Conservation (phyloP, 2,888 invertebrate species). For the Pandemis heparana region DNA sequence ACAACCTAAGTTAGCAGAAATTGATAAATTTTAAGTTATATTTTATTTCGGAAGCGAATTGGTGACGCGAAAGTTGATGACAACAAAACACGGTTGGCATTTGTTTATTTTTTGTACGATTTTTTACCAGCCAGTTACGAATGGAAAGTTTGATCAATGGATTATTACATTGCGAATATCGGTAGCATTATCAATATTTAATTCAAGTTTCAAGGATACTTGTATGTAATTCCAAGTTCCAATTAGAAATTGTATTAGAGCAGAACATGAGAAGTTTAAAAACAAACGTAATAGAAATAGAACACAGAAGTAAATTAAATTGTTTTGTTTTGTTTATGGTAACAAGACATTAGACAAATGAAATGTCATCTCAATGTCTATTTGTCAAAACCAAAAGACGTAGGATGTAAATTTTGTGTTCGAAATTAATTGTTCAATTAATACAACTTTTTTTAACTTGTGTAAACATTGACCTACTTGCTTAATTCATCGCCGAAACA, state of each 20-base stretch:
- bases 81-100: slow-evolving; percentile 57
- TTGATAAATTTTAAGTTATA: slow-evolving; percentile 38
- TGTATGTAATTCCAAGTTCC: neutral
- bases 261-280: slow-evolving; percentile 14
- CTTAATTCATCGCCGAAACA: slow-evolving; percentile 3
- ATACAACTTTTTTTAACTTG: slow-evolving; percentile 1
- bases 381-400: neutral
- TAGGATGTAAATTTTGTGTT: slow-evolving; percentile 16
- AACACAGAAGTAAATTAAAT: neutral
- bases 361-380: slow-evolving; percentile 18
- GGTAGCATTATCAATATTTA: slow-evolving; percentile 5
- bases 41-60: slow-evolving; percentile 13
- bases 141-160: slow-evolving; percentile 33
- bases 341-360: neutral
- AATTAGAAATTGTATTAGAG: neutral
- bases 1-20: slow-evolving; percentile 39
- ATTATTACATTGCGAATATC: slow-evolving; percentile 52
- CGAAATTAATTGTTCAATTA: slow-evolving; percentile 9
- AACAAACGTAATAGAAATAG: neutral
- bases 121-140: slow-evolving; percentile 53
- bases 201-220: neutral
- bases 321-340: slow-evolving; percentile 30
- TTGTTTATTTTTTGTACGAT: slow-evolving; percentile 47
- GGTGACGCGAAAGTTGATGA: slow-evolving; percentile 38
- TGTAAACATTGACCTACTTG: neutral